Conservation (phyloP, 2,113 vertebrate genomes). For the Calidris pygmaea region DNA sequence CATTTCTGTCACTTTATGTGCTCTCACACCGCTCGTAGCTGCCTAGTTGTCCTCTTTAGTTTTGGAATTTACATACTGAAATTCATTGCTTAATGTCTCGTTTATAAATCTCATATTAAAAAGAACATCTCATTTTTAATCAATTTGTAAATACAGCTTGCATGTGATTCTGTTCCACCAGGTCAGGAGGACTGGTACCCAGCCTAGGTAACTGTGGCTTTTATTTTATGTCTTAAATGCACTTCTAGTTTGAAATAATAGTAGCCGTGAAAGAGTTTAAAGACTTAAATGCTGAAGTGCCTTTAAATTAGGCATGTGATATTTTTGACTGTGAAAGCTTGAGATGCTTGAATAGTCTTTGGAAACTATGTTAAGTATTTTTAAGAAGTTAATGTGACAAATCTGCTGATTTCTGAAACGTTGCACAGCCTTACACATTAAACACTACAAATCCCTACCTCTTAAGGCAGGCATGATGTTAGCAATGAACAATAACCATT, state of each 20-base stretch:
- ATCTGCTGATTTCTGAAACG: slow-evolving; percentile 26
- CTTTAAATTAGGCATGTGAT: slow-evolving; percentile 25
- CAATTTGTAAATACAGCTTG: background rate
- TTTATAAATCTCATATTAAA: background rate
- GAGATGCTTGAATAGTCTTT: slow-evolving; percentile 28
- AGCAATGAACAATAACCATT: background rate
- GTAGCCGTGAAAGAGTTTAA: background rate
- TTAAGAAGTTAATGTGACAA: slow-evolving; percentile 41
- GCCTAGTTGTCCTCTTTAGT: background rate
- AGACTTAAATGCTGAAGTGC: background rate
- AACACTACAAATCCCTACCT: background rate
- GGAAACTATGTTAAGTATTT: slow-evolving; percentile 48
- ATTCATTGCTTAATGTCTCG: background rate
- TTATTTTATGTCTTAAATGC: background rate
- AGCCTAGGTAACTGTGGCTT: background rate
- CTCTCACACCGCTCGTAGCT: fast-evolving
- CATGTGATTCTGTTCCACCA: background rate
- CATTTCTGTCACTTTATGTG: background rate
- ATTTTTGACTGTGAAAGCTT: slow-evolving; percentile 1
- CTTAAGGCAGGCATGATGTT: background rate
- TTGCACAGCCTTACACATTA: background rate
- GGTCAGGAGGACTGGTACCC: background rate
- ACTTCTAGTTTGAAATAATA: background rate
- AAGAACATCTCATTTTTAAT: background rate
- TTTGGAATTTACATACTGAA: background rate